Conservation (phyloP, 2,888 invertebrate genomes). For the Loripinus fragilis region DNA sequence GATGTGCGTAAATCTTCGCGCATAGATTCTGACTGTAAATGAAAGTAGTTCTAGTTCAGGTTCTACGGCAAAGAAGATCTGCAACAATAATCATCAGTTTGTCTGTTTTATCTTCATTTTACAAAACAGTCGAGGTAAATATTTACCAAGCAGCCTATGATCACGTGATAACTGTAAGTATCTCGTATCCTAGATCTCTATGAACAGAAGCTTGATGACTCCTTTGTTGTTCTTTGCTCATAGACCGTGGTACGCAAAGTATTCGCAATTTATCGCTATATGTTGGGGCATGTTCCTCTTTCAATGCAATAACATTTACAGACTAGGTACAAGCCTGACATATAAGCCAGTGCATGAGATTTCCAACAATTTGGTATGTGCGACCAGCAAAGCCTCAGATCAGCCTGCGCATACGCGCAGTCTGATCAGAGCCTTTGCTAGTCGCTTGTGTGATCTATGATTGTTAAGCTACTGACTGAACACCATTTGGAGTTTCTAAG, state of each 20-base stretch:
- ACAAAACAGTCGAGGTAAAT: constrained; percentile 1
- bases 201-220: constrained; percentile 33
- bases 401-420: too few species aligned
- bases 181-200: constrained; percentile 4
- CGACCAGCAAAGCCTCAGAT: too few species aligned
- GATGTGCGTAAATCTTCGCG: too few species aligned
- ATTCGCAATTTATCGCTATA: constrained; percentile 58
- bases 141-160: constrained; percentile 7
- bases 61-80: background rate
- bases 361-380: too few species aligned
- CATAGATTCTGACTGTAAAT: too few species aligned
- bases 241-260: constrained; percentile 27
- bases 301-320: constrained; percentile 20
- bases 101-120: constrained; percentile 7
- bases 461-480: too few species aligned
- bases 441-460: too few species aligned
- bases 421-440: too few species aligned
- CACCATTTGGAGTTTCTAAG: too few species aligned
- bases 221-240: constrained; percentile 61
- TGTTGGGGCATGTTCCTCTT: background rate
- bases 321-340: constrained; percentile 10
- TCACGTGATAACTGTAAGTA: constrained; percentile 11
- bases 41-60: too few species aligned
- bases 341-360: too few species aligned
- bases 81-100: background rate